Evolutionary conservation across 2,797 vertebrate genomes (phyloP), one percentile per base, ranked within the genome.

Genomic region (Sciurus carolinensis): DNA sequence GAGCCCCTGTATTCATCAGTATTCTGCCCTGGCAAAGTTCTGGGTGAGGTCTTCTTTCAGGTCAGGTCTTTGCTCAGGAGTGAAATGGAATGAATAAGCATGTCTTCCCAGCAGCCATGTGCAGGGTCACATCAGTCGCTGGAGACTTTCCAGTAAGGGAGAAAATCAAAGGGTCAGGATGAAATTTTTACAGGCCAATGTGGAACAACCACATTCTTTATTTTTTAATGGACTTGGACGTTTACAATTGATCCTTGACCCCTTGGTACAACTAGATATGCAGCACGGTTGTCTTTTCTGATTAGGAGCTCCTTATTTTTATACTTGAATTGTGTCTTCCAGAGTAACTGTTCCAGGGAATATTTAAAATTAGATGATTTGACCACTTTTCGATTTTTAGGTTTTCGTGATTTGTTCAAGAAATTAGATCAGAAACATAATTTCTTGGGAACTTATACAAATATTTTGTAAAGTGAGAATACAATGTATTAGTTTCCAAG

Each of bases 71-170:
- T 73, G 86, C 88, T 59, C 47, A 75, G 13, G 15, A 71, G 44
- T 72, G 85, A 96, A 87, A 90, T 36, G 36, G 71, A 59, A 84
- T 89, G 80, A 92, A 54, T 91, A 77, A 90, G 79, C 85, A 83
- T 47, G 20, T 94, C 90, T 97, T 94, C 89, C 88, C 39, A 24
- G 94, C 91, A 97, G 95, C 86, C 44, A 4, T 15, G 20, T 50
- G 44, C 47, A 28, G 66, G 33, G 91, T 90, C 80, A 24, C 62
- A 75, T 77, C 90, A 44, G 62, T 95, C 2, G 0, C 86, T 42
- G 76, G 83, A 96, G 89, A 73, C 67, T 89, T 96, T 97, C 94
- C 94, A 81, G 96, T 36, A 94, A 96, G n/a, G 69, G 88, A 59
- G 14, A 66, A 50, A 92, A 96, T 59, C 86, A 67, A 95, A 94